These are phyloP conservation scores for Rhinopomastus cyanomelas DNA, from an alignment of 2,113 vertebrate species.

Conservation along the genomic window DNA sequence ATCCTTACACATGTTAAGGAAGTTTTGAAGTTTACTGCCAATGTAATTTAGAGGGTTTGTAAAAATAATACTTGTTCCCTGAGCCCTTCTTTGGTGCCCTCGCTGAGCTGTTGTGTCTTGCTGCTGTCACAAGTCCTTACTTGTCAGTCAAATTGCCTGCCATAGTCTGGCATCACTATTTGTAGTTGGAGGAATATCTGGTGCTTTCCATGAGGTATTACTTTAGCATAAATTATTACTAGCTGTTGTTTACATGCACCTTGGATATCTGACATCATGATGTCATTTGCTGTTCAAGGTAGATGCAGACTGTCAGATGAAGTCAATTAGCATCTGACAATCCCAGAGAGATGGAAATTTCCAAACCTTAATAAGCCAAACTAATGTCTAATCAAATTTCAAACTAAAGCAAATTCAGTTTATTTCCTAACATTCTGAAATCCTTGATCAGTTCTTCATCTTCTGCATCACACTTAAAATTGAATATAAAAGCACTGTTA, in stretches of 20 bases:
- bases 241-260: slow-evolving; percentile 45
- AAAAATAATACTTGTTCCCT: not conserved
- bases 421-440: not conserved
- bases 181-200: slow-evolving; percentile 38
- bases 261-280: slow-evolving; percentile 36
- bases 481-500: not conserved
- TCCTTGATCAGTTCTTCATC: not conserved
- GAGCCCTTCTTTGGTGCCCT: not conserved
- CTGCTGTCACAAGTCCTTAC: not conserved
- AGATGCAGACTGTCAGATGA: slow-evolving; percentile 4
- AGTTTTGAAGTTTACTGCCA: not conserved
- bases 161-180: slow-evolving; percentile 42
- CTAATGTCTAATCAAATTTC: not conserved
- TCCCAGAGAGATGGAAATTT: not conserved
- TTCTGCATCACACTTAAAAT: not conserved
- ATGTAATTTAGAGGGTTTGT: not conserved
- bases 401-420: not conserved
- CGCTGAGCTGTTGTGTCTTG: not conserved
- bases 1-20: not conserved
- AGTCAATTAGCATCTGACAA: slow-evolving; percentile 13
- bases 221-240: slow-evolving; percentile 56
- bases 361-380: not conserved
- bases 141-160: slow-evolving; percentile 36
- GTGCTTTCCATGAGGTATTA: slow-evolving; percentile 52
- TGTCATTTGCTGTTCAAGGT: slow-evolving; percentile 41